Evolutionary conservation across 2,797 vertebrate species (phyloP).

Genomic region (Hybognathus amarus): DNA sequence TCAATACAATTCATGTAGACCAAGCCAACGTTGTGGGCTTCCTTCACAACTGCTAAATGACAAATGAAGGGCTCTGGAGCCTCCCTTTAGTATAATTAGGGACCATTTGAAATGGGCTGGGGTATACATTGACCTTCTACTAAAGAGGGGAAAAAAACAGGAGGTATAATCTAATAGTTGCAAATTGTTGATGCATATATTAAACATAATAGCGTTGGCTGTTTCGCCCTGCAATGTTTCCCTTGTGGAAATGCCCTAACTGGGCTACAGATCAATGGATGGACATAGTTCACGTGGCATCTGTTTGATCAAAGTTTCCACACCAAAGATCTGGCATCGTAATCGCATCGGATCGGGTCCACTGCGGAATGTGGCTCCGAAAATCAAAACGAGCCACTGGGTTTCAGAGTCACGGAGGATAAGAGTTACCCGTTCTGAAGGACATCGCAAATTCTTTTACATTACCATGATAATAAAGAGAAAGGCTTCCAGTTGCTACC

Average conservation of each 20-base stretch:
- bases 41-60: constrained; percentile 52
- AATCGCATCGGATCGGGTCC: constrained; percentile 41
- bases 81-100: constrained; percentile 56
- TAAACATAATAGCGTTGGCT: constrained; percentile 53
- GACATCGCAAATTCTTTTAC: constrained; percentile 31
- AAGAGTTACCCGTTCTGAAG: constrained; percentile 27
- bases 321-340: constrained; percentile 54
- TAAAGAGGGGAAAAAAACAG: constrained; percentile 38
- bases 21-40: constrained; percentile 8
- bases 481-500: constrained; percentile 12
- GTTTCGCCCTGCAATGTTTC: constrained; percentile 28
- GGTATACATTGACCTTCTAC: constrained; percentile 54
- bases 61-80: constrained; percentile 54
- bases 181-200: constrained; percentile 60
- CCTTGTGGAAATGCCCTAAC: constrained; percentile 36
- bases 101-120: constrained; percentile 52
- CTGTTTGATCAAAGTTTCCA: constrained; percentile 60
- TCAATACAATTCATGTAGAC: not conserved
- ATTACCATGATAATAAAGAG: constrained; percentile 45
- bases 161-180: constrained; percentile 57
- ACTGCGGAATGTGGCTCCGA: constrained; percentile 25
- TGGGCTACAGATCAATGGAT: constrained; percentile 52
- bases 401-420: constrained; percentile 16
- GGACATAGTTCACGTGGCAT: constrained; percentile 40
- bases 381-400: constrained; percentile 40